Conservation (phyloP, 2,888 invertebrate species). For the Eupithecia exiguata region DNA sequence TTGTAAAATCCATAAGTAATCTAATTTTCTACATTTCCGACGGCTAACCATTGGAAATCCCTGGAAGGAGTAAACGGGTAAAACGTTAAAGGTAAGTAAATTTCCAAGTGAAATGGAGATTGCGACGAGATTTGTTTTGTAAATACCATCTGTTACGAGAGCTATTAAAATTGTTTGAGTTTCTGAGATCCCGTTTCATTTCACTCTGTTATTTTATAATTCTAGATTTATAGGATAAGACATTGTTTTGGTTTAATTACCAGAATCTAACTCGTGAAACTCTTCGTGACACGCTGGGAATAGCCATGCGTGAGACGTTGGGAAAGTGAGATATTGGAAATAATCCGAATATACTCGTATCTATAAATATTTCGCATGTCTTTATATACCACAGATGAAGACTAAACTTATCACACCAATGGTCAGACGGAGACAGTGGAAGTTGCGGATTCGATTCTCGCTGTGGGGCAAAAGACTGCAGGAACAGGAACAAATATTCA, state of each 20-base stretch:
- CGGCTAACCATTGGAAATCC: not conserved
- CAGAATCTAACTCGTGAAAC: not conserved
- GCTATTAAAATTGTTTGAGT: conserved; percentile 19
- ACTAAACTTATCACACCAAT: no score
- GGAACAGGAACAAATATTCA: no score
- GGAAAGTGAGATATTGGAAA: no score
- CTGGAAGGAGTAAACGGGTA: not conserved
- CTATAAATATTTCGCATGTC: no score
- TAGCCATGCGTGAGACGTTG: no score
- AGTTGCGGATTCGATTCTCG: no score
- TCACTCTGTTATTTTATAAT: conserved; percentile 12
- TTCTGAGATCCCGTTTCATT: conserved; percentile 5
- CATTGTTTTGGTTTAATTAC: not conserved
- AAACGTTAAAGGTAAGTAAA: conserved; percentile 5
- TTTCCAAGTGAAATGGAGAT: conserved; percentile 6
- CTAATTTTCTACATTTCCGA: not conserved
- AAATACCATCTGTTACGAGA: conserved; percentile 20
- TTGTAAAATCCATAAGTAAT: not conserved
- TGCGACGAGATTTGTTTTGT: conserved; percentile 10
- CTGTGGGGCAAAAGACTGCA: no score
- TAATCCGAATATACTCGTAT: no score
- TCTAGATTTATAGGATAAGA: not conserved
- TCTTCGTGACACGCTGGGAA: no score
- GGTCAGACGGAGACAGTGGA: no score
- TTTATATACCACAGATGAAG: no score